phyloP scores from a whole-genome alignment of 2,113 vertebrate genomes.

The Sebastes fasciatus region DNA sequence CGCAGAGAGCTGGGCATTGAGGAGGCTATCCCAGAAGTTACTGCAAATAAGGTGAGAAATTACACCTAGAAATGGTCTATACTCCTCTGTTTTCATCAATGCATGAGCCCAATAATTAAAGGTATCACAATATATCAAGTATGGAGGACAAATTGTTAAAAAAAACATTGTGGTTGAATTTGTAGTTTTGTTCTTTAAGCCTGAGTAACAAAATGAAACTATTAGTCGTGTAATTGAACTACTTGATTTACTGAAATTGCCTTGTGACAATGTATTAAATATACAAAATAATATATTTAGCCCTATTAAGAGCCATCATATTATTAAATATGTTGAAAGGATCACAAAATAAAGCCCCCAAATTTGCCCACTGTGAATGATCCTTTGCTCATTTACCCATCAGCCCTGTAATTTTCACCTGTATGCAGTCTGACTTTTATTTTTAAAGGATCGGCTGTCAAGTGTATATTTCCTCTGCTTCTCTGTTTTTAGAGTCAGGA shows the following conservation, averaged over 20 bases:
- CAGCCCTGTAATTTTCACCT: too few relatives aligned
- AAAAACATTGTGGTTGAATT: not conserved
- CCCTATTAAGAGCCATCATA: not conserved
- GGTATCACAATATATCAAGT: not conserved
- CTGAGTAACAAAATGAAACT: not conserved
- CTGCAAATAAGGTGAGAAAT: conserved; percentile 90
- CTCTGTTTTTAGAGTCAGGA: conserved; percentile 88
- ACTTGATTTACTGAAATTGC: not conserved
- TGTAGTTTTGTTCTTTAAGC: not conserved
- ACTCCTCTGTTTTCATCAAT: not conserved
- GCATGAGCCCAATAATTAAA: not conserved
- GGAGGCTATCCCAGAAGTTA: conserved; percentile 90
- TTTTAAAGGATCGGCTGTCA: not conserved
- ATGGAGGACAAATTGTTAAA: not conserved
- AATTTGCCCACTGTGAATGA: too few relatives aligned
- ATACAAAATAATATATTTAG: not conserved
- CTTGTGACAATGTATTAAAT: not conserved
- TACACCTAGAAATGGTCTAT: not conserved
- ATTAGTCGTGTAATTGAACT: not conserved
- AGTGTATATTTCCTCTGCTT: conserved; percentile 7
- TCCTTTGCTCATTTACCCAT: too few relatives aligned
- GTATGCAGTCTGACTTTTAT: too few relatives aligned
- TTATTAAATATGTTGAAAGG: not conserved
- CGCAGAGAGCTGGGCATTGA: conserved; percentile 95
- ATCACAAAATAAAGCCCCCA: not conserved